Percentiles rank a stretch among this genome's conserved stretches.
Evolutionary conservation across 2,888 invertebrate species (phyloP).

Genomic region (Drosophila atroscutellata): DNA sequence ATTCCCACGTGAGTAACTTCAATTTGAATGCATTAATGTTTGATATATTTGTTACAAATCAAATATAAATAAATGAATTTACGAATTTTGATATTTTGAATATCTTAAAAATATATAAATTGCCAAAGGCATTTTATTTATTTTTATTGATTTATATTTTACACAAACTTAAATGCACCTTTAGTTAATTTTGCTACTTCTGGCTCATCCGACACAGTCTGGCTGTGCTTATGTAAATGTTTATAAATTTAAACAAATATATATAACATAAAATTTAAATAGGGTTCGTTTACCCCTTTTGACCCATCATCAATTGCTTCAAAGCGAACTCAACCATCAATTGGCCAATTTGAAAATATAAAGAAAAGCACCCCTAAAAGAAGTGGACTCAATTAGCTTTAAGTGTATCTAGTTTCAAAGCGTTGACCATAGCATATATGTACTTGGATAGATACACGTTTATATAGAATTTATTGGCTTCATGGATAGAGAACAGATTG

Average conservation of each 20-base stretch:
- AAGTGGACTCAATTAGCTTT: constrained; percentile 42
- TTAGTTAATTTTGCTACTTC: not conserved
- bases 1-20: not conserved
- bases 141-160: not conserved
- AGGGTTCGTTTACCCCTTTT: constrained; percentile 43
- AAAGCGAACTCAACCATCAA: constrained; percentile 19
- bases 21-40: not conserved
- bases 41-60: not conserved
- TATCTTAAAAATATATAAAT: no score
- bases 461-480: not conserved
- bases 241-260: not conserved
- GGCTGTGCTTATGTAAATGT: not conserved
- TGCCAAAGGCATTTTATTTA: no score
- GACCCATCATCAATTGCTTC: constrained; percentile 59
- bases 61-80: not conserved
- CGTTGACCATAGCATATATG: constrained; percentile 2
- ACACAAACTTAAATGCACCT: not conserved
- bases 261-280: not conserved
- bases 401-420: constrained; percentile 44
- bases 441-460: not conserved
- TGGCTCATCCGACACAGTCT: not conserved
- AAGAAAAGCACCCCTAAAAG: constrained; percentile 12
- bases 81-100: not conserved
- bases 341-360: constrained; percentile 17
- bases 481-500: constrained; percentile 32